A percentile compares a stretch with the other conserved stretches of the same genome.
Evolutionary conservation across 1,140 invertebrate species (phyloP).

Genomic region (Metopolophium dirhodum): DNA sequence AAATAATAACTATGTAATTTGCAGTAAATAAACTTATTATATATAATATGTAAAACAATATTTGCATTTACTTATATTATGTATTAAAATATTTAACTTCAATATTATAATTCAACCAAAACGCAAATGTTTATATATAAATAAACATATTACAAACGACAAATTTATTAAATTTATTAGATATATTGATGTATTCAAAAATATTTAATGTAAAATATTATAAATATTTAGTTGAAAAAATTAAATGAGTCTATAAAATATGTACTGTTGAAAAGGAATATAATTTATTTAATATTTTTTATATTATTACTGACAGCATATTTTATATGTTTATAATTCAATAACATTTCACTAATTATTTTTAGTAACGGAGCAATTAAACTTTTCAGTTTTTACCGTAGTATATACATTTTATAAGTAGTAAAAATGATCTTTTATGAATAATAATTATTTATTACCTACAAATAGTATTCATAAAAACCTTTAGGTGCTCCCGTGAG

Average conservation of each 20-base stretch:
- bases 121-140: background rate
- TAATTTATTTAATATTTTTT: background rate
- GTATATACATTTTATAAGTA: constrained; percentile 17
- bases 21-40: background rate
- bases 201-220: background rate
- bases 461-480: background rate
- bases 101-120: background rate
- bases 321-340: background rate
- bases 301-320: background rate
- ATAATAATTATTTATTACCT: constrained; percentile 34
- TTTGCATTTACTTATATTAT: background rate
- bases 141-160: background rate
- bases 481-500: background rate
- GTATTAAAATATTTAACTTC: background rate
- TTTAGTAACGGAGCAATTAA: background rate
- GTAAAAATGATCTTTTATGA: constrained; percentile 17
- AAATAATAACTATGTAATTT: background rate
- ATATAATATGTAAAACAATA: background rate
- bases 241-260: background rate
- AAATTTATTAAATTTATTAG: too few species aligned
- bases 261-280: background rate
- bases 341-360: background rate
- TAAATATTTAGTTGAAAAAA: background rate
- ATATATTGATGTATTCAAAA: background rate
- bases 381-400: background rate